A percentile compares a stretch with the other conserved stretches of the same genome.
These are phyloP conservation scores for Drosophila falleni DNA, from an alignment of 2,888 invertebrate species.

Conservation along the genomic window DNA sequence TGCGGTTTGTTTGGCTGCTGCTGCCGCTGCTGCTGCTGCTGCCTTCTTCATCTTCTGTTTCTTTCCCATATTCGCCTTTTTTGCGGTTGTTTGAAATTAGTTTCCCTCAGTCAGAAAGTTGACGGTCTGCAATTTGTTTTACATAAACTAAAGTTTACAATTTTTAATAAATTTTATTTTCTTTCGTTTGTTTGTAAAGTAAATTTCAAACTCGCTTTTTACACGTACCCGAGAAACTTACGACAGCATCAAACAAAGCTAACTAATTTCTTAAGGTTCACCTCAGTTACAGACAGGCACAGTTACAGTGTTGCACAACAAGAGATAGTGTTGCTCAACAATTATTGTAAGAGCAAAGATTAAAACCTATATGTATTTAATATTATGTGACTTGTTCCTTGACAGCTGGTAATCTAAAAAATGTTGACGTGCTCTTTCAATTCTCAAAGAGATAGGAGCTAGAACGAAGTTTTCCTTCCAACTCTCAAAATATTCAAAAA, in stretches of 20 bases:
- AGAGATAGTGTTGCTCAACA: background rate
- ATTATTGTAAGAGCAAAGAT: no score
- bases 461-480: no score
- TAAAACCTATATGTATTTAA: no score
- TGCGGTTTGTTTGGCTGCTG: background rate
- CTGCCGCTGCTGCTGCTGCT: background rate
- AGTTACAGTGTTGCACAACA: background rate
- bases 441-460: no score
- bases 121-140: slow-evolving; percentile 34
- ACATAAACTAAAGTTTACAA: slow-evolving; percentile 14
- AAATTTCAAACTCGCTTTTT: slow-evolving; percentile 8
- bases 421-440: no score
- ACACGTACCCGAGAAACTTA: background rate
- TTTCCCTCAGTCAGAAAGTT: slow-evolving; percentile 9
- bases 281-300: slow-evolving; percentile 16
- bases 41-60: slow-evolving; percentile 47
- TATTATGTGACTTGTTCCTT: no score
- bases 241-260: background rate
- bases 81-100: slow-evolving; percentile 3
- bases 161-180: slow-evolving; percentile 13
- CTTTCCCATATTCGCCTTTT: slow-evolving; percentile 46
- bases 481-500: no score
- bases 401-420: no score
- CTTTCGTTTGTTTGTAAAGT: background rate
- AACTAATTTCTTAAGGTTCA: background rate